phyloP scores from a whole-genome alignment of 2,113 vertebrate species.

The Corythoichthys haematopterus region DNA sequence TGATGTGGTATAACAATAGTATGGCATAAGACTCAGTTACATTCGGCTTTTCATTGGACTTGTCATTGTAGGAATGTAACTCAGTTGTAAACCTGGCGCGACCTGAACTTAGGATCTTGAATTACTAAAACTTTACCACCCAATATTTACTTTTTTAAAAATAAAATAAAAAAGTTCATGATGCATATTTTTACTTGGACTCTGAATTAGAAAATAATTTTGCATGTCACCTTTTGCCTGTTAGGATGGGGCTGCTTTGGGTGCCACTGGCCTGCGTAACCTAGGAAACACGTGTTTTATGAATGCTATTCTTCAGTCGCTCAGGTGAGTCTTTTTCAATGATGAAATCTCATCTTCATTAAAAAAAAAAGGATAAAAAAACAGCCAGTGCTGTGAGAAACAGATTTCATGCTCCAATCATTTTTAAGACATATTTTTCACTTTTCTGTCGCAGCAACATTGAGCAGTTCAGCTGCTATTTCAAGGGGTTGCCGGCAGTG shows the following conservation, averaged over 20 bases:
- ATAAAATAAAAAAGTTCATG: no score
- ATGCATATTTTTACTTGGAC: no score
- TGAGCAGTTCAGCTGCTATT: conserved; percentile 96
- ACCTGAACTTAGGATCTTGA: neutral
- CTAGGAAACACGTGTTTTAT: conserved; percentile 97
- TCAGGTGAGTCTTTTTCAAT: conserved; percentile 77
- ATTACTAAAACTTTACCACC: neutral
- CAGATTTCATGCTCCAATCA: neutral
- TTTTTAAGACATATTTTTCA: neutral
- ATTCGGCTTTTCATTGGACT: no score
- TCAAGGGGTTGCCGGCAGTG: conserved; percentile 94
- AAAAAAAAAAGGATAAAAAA: neutral
- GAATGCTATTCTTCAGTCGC: conserved; percentile 98
- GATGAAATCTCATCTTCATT: neutral
- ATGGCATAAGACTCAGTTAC: no score
- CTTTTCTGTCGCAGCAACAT: conserved; percentile 80
- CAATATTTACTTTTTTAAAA: neutral
- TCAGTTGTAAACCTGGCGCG: no score
- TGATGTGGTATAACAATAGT: no score
- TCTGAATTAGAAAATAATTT: no score
- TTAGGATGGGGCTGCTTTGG: conserved; percentile 80
- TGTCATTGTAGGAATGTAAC: no score
- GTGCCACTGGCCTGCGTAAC: conserved; percentile 91
- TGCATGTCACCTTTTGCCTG: conserved; percentile 19
- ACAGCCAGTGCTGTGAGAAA: no score